These are phyloP conservation scores for Scaptomyza reducta DNA, from an alignment of 2,888 invertebrate species.

Conservation along the genomic window DNA sequence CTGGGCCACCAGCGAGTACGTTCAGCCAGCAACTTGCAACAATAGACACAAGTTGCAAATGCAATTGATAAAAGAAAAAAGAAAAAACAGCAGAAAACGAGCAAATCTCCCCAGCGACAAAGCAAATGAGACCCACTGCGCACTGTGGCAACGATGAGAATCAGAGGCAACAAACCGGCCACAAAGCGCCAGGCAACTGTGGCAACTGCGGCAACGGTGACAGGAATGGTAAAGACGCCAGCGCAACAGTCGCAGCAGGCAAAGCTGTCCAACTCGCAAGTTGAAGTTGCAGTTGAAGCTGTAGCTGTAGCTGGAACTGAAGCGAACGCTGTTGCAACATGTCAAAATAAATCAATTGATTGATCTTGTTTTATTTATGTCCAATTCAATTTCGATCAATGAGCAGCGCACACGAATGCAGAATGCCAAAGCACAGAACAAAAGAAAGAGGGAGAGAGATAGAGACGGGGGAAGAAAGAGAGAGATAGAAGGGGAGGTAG, in stretches of 20 bases:
- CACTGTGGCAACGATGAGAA: slow-evolving; percentile 31
- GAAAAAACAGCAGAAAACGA: slow-evolving; percentile 19
- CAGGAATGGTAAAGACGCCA: slow-evolving; percentile 38
- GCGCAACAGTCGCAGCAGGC: slow-evolving; percentile 34
- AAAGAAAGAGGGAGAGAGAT: background rate
- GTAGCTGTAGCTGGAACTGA: slow-evolving; percentile 11
- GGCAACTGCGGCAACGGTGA: slow-evolving; percentile 20
- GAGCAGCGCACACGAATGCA: slow-evolving; percentile 79
- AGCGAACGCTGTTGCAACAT: slow-evolving; percentile 75
- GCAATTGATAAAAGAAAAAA: slow-evolving; percentile 39
- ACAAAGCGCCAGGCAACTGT: slow-evolving; percentile 30
- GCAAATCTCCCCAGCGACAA: slow-evolving; percentile 69
- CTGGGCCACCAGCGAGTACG: slow-evolving; percentile 9
- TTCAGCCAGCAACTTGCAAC: slow-evolving; percentile 41
- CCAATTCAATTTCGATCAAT: slow-evolving; percentile 84
- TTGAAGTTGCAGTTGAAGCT: slow-evolving; percentile 14
- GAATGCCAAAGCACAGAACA: slow-evolving; percentile 52
- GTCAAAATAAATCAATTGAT: slow-evolving; percentile 85
- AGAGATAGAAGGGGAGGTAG: background rate
- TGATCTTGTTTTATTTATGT: slow-evolving; percentile 85
- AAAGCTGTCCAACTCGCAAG: slow-evolving; percentile 35
- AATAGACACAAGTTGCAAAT: slow-evolving; percentile 71
- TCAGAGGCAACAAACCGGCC: slow-evolving; percentile 58
- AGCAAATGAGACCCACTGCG: slow-evolving; percentile 71
- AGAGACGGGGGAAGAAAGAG: background rate